phyloP scores from a whole-genome alignment of 2,888 invertebrate genomes.

The Hyposoter dolosus region DNA sequence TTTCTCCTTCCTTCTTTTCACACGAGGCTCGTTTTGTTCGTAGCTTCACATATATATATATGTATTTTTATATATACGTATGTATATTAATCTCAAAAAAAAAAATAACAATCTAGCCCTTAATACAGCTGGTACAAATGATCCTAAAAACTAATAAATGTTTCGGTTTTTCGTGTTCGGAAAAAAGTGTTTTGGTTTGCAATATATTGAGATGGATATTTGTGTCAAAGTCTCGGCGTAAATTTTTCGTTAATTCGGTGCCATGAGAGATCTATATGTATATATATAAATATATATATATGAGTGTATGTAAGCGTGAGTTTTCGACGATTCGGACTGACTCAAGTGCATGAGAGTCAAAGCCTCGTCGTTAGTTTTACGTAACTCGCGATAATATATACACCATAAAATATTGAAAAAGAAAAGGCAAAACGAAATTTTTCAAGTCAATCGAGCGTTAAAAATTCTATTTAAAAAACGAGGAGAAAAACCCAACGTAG shows the following conservation, averaged over 20 bases:
- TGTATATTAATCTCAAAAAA: constrained; percentile 48
- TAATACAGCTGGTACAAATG: constrained; percentile 84
- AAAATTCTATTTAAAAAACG: constrained; percentile 36
- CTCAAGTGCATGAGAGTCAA: constrained; percentile 39
- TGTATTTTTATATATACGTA: constrained; percentile 8
- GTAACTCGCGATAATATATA: constrained; percentile 25
- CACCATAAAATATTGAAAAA: constrained; percentile 32
- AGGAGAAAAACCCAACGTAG: constrained; percentile 41
- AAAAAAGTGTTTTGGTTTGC: constrained; percentile 57
- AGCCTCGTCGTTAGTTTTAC: constrained; percentile 24
- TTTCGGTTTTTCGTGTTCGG: constrained; percentile 71
- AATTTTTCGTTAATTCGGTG: constrained; percentile 56
- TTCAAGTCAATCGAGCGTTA: constrained; percentile 19
- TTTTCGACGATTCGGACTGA: constrained; percentile 26
- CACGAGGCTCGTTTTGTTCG: constrained; percentile 56
- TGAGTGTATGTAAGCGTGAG: constrained; percentile 24
- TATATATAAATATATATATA: constrained; percentile 26
- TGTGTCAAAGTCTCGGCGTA: constrained; percentile 27
- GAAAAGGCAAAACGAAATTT: constrained; percentile 26
- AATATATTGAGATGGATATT: neutral
- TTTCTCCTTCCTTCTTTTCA: constrained; percentile 66
- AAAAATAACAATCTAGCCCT: constrained; percentile 77
- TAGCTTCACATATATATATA: constrained; percentile 25
- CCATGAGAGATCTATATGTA: constrained; percentile 37
- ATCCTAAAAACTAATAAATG: constrained; percentile 80